These are phyloP conservation scores for Scartelaos histophorus DNA, from an alignment of 2,113 vertebrate species.

Conservation along the genomic window DNA sequence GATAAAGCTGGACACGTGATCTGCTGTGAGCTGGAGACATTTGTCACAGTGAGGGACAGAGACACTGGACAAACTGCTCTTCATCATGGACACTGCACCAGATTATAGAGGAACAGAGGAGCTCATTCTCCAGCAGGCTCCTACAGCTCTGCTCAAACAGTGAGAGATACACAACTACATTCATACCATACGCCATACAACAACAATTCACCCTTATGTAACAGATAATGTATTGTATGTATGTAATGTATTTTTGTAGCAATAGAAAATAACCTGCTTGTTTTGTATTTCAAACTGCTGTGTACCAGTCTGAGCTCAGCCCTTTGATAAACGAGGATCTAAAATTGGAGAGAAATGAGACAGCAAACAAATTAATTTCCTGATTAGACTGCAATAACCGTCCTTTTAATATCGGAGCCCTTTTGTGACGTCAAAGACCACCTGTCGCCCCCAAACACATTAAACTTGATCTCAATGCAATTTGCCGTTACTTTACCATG, in stretches of 20 bases:
- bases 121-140: too few species aligned
- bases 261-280: neutral
- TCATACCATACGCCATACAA: too few species aligned
- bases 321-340: constrained; percentile 8
- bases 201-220: too few species aligned
- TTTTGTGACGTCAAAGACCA: constrained; percentile 33
- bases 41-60: too few species aligned
- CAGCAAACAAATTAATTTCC: constrained; percentile 40
- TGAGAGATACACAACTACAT: too few species aligned
- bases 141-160: too few species aligned
- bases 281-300: neutral
- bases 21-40: too few species aligned
- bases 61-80: too few species aligned
- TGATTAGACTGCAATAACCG: constrained; percentile 17
- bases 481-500: constrained; percentile 47
- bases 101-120: too few species aligned
- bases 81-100: too few species aligned
- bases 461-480: constrained; percentile 36
- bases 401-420: constrained; percentile 36
- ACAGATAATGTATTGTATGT: too few species aligned
- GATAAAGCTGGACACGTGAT: too few species aligned
- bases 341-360: constrained; percentile 26
- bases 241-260: neutral
- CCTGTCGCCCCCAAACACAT: constrained; percentile 44
- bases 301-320: neutral